phyloP scores from a whole-genome alignment of 1,140 invertebrate species.

The Formica exsecta region DNA sequence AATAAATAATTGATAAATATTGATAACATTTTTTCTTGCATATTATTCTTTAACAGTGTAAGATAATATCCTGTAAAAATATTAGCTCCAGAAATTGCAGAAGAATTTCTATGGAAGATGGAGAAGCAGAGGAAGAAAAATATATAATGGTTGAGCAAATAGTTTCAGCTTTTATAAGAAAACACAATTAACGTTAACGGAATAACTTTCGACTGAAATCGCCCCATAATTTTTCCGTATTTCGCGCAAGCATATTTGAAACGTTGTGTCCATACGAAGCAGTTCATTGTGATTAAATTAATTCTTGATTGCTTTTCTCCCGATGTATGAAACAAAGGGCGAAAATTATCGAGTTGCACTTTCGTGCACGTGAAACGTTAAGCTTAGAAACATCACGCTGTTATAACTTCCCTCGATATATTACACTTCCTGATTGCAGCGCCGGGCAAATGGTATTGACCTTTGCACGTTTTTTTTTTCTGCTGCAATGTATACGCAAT shows the following conservation, averaged over 20 bases:
- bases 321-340: background rate
- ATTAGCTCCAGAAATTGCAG: background rate
- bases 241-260: slow-evolving; percentile 6
- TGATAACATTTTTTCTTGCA: slow-evolving; percentile 6
- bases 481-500: slow-evolving; percentile 42
- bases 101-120: background rate
- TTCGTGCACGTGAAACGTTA: background rate
- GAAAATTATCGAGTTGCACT: background rate
- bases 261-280: background rate
- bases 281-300: slow-evolving; percentile 7
- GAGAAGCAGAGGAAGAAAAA: background rate
- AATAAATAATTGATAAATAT: no score
- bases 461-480: slow-evolving; percentile 42
- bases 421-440: slow-evolving; percentile 14
- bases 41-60: slow-evolving; percentile 2
- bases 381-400: background rate
- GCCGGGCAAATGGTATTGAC: slow-evolving; percentile 38
- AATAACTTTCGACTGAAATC: slow-evolving; percentile 37
- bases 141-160: slow-evolving; percentile 30
- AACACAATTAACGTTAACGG: slow-evolving; percentile 47
- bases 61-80: background rate
- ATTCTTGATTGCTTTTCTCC: slow-evolving; percentile 24
- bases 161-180: background rate
- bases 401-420: background rate
- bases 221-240: background rate